Evolutionary conservation across 2,113 vertebrate genomes (phyloP).

Genomic region (Hippolais icterina): DNA sequence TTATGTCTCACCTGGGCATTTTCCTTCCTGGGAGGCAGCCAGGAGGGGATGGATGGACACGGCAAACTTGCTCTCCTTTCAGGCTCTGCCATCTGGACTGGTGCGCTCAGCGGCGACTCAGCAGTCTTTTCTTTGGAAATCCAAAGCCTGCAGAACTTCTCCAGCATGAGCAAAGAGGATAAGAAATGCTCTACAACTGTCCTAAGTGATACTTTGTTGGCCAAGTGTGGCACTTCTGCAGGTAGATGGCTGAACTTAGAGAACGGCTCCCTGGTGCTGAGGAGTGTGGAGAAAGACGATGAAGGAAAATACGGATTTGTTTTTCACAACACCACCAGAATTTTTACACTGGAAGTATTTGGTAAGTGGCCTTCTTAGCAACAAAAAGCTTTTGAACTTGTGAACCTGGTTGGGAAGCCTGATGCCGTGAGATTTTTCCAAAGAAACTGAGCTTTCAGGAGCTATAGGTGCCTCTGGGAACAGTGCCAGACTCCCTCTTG

Average conservation of each 20-base stretch:
- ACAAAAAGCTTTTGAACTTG: not conserved
- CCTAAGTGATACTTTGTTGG: not conserved
- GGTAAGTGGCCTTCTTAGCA: conserved; percentile 50
- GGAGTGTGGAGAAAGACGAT: not conserved
- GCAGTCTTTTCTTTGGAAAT: conserved; percentile 35
- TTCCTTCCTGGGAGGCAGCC: not conserved
- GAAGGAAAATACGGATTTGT: conserved; percentile 28
- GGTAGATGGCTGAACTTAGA: not conserved
- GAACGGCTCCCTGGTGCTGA: conserved; percentile 35
- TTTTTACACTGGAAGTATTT: conserved; percentile 13
- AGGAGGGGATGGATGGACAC: not conserved
- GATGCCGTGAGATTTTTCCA: not conserved
- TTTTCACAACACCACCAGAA: not conserved
- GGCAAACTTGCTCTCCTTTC: not conserved
- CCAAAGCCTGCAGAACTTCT: not conserved
- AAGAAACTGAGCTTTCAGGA: not conserved
- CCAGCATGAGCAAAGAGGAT: not conserved
- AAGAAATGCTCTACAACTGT: not conserved
- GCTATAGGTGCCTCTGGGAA: not conserved
- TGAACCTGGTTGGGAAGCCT: not conserved
- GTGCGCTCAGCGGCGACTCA: not conserved
- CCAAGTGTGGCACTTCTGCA: not conserved
- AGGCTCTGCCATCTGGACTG: not conserved
- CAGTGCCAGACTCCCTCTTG: not conserved
- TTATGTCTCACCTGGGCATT: not conserved